Evolutionary conservation across 2,797 vertebrate species (phyloP).

Genomic region (Intellagama lesueurii): DNA sequence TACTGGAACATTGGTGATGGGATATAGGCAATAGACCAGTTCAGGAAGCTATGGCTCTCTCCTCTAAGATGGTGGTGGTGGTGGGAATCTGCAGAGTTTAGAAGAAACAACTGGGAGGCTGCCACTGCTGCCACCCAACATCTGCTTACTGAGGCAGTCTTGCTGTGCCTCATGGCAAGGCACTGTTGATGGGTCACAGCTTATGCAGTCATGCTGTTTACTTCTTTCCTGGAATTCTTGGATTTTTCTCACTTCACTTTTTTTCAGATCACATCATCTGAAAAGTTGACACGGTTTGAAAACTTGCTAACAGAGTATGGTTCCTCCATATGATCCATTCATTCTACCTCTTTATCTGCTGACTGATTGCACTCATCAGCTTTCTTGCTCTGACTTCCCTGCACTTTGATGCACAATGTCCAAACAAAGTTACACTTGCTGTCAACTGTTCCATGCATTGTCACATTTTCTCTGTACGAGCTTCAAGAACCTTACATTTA

Average conservation of each 20-base stretch:
- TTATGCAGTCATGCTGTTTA: background rate
- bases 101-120: background rate
- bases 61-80: too few species aligned
- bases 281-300: background rate
- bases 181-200: background rate
- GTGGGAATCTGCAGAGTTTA: background rate
- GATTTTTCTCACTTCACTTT: background rate
- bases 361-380: background rate
- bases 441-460: background rate
- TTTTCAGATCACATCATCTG: background rate
- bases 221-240: background rate
- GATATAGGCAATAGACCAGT: background rate
- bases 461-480: background rate
- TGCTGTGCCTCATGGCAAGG: too few species aligned
- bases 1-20: background rate
- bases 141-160: background rate
- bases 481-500: background rate
- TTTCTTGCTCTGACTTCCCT: background rate
- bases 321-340: background rate
- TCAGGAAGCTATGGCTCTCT: background rate
- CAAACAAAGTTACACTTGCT: background rate
- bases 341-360: background rate
- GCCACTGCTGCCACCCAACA: background rate
- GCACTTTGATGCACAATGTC: background rate
- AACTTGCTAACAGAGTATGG: background rate